Conservation (phyloP, 2,113 vertebrate species). For the Ascaphus truei region DNA sequence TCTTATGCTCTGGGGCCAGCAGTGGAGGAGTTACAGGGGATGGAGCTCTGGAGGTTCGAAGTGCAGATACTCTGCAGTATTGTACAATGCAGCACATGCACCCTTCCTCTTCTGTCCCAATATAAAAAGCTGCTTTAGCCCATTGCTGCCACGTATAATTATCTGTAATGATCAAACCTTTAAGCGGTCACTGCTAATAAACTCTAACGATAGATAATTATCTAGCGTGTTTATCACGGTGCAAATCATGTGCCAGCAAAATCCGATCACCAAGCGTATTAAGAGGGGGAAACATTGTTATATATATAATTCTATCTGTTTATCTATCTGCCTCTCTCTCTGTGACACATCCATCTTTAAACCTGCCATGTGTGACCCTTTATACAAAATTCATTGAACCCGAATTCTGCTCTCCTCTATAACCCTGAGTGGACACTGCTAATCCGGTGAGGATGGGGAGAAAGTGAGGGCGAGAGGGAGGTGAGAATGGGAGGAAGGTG, state of each 20-base stretch:
- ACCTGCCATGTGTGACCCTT: not conserved
- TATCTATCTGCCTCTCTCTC: not conserved
- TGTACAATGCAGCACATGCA: no score
- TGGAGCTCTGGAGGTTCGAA: not conserved
- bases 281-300: no score
- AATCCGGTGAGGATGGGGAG: no score
- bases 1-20: not conserved
- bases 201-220: constrained; percentile 32
- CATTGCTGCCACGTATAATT: constrained; percentile 39
- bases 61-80: no score
- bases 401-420: no score
- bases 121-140: no score
- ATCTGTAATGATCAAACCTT: constrained; percentile 32
- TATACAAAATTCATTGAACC: not conserved
- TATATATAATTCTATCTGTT: no score
- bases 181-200: constrained; percentile 17
- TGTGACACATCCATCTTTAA: not conserved
- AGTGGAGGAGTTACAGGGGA: not conserved
- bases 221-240: constrained; percentile 33
- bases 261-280: not conserved
- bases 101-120: no score
- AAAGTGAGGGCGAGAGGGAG: no score
- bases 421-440: no score
- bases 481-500: no score
- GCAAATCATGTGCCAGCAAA: not conserved